phyloP scores from a whole-genome alignment of 2,113 vertebrate genomes.

The Silurus meridionalis region DNA sequence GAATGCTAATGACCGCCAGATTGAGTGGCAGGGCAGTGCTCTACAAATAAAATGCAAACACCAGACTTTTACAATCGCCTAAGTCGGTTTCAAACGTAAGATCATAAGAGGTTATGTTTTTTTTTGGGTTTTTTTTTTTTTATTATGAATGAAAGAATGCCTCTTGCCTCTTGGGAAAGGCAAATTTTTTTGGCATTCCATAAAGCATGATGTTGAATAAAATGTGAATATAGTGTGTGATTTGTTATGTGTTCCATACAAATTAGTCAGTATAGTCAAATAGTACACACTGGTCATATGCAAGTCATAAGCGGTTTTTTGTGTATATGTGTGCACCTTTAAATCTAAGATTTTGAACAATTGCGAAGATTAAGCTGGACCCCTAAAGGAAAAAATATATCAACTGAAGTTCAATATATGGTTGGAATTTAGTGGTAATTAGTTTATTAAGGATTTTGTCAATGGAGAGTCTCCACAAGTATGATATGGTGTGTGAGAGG shows the following conservation, averaged over 20 bases:
- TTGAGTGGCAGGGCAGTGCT: slow-evolving; percentile 71
- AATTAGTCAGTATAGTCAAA: not conserved
- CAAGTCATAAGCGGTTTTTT: not conserved
- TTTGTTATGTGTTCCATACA: not conserved
- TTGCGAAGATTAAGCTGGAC: not conserved
- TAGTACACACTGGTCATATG: not conserved
- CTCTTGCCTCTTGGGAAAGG: not conserved
- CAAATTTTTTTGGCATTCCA: not conserved
- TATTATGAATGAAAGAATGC: not conserved
- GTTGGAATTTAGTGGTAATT: not conserved
- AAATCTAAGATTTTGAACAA: not conserved
- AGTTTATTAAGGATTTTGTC: not conserved
- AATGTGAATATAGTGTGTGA: not conserved
- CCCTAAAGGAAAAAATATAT: not conserved
- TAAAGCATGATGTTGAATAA: not conserved
- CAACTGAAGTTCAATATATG: not conserved
- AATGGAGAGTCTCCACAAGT: not conserved
- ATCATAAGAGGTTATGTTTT: not conserved
- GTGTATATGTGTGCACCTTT: not conserved
- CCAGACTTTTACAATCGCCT: slow-evolving; percentile 71
- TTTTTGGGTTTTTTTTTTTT: not conserved
- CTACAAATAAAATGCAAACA: slow-evolving; percentile 77
- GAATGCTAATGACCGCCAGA: slow-evolving; percentile 93
- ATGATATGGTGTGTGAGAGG: not conserved
- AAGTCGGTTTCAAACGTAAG: slow-evolving; percentile 56